These are phyloP conservation scores for Diplodus sargus DNA, from an alignment of 2,797 vertebrate species.

Conservation along the genomic window DNA sequence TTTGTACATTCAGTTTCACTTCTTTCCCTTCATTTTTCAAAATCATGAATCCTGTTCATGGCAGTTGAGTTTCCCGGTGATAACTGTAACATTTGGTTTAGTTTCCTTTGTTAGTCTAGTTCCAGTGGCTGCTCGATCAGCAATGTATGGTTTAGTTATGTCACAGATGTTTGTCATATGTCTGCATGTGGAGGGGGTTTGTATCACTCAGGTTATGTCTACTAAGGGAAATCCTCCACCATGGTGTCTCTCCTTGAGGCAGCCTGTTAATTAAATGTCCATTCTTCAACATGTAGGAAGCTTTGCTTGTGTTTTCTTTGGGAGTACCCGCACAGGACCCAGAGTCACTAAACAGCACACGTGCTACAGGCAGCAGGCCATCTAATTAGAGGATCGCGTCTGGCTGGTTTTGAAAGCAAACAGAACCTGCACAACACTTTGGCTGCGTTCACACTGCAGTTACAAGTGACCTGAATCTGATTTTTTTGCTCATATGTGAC, in stretches of 20 bases:
- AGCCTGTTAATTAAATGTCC: conserved; percentile 27
- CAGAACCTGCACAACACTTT: conserved; percentile 19
- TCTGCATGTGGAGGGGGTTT: not conserved
- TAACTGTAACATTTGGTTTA: conserved; percentile 1
- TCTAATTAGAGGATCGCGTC: conserved; percentile 42
- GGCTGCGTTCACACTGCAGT: too few relatives aligned
- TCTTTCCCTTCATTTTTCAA: conserved; percentile 12
- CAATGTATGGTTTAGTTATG: too few relatives aligned
- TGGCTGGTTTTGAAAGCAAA: conserved; percentile 53
- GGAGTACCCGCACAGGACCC: conserved; percentile 15
- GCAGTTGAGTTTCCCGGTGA: not conserved
- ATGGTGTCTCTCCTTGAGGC: not conserved
- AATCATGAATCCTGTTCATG: conserved; percentile 18
- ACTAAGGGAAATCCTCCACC: not conserved
- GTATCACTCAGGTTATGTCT: conserved; percentile 10
- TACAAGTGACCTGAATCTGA: too few relatives aligned
- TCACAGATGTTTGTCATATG: not conserved
- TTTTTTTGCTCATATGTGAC: too few relatives aligned
- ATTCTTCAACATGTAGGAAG: conserved; percentile 16
- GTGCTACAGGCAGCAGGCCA: conserved; percentile 8
- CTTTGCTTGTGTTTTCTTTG: conserved; percentile 43
- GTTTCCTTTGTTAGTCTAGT: conserved; percentile 6
- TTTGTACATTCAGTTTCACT: too few relatives aligned
- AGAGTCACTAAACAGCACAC: conserved; percentile 27
- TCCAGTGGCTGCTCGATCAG: not conserved